phyloP scores from a whole-genome alignment of 2,113 vertebrate genomes.

The Guaruba guarouba region DNA sequence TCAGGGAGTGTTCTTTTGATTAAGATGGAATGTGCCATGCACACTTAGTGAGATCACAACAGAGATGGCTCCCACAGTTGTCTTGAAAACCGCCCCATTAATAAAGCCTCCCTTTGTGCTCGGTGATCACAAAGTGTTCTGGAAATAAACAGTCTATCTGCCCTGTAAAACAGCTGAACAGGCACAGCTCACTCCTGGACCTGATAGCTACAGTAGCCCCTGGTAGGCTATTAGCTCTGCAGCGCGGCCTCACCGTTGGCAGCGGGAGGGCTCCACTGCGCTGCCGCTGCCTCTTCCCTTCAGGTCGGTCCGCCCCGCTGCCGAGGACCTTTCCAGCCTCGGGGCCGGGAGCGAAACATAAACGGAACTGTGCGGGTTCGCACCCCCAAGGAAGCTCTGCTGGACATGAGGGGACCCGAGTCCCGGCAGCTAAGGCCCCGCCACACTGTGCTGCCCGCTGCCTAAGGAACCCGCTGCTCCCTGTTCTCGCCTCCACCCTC shows the following conservation, averaged over 20 bases:
- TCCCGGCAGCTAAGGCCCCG: too few species aligned
- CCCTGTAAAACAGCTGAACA: background rate
- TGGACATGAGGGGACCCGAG: too few species aligned
- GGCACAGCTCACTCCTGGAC: background rate
- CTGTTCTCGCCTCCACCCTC: too few species aligned
- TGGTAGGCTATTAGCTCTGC: background rate
- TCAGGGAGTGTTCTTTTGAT: slow-evolving; percentile 33
- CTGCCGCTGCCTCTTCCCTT: background rate
- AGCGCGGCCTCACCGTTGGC: background rate
- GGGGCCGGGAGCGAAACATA: background rate
- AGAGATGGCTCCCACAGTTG: background rate
- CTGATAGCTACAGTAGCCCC: background rate
- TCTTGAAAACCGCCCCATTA: background rate
- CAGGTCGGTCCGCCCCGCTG: background rate
- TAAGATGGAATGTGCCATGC: background rate
- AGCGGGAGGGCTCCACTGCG: background rate
- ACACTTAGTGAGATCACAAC: background rate
- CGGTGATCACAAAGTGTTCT: background rate
- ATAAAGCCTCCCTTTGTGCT: background rate
- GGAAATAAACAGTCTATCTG: background rate
- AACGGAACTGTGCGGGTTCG: too few species aligned
- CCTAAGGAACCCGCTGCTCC: too few species aligned
- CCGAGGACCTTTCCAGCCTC: fast-evolving
- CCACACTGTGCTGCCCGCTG: background rate
- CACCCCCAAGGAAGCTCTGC: background rate